Evolutionary conservation across 1,140 invertebrate genomes (phyloP), one percentile per base, ranked within the genome.

Genomic region (Holotrichia oblita): DNA sequence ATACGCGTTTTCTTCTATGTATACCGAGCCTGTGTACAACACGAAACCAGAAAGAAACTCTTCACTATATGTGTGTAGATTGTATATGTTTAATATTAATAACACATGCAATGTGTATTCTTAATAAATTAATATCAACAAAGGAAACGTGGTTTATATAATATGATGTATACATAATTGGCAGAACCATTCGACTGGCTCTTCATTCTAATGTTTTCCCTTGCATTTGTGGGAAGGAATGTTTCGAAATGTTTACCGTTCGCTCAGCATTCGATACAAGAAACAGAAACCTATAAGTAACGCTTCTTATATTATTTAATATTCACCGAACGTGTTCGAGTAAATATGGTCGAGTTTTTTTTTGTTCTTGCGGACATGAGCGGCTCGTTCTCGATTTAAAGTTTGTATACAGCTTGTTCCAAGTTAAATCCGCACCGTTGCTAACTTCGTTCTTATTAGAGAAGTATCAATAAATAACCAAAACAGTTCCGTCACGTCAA

Each of bases 121-220:
- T 77, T 77, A 48, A 55, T 61, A 55, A 77, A 77, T 55, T 77
- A 77, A 77, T 77, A 77, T 77, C 75, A 77, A 77, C 75, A 77
- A 55, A 48, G 75, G 75, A 77, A 77, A 77, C 27, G 42, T 77
- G 75, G 75, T 77, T 77, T 77, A 61, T 77, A 77, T 59, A 77
- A 77, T 59, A 59, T 77, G 24, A 44, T 77, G 75, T 77, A 77
- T 55, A 77, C 75, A 69, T 69, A 61, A 74, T 74, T 44, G 73
- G 41, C 73, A 74, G 73, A 74, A 69, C 20, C 61, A 34, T 74
- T 74, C 40, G 40, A 74, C 34, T 74, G 41, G n/a, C 34, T 74
- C 73, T 74, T 20, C n/a, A 74, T 74, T 69, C 61, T 69, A 44
- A 41, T 74, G 34, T 74, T 74, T 74, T 44, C 40, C 73, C 27